These are phyloP conservation scores for Sciurus carolinensis DNA, from an alignment of 2,797 vertebrate species.

Conservation along the genomic window DNA sequence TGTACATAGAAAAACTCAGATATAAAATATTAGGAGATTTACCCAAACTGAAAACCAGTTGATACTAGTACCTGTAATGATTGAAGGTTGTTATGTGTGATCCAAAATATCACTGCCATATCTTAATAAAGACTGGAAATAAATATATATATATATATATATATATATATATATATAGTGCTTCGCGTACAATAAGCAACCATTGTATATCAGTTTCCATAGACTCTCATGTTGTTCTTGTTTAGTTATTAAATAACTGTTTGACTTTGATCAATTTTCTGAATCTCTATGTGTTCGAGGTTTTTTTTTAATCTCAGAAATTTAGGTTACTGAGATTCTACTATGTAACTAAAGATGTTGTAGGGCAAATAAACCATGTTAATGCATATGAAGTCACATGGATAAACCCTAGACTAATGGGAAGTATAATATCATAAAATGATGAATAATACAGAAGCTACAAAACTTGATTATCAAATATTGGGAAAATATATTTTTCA, in stretches of 20 bases:
- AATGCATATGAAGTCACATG: neutral
- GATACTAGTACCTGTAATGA: neutral
- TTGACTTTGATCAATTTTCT: neutral
- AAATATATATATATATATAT: neutral
- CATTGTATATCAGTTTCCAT: neutral
- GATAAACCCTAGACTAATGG: neutral
- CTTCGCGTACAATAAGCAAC: neutral
- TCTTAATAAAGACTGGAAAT: neutral
- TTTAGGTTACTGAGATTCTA: neutral
- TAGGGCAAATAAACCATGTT: neutral
- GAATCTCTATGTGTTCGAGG: neutral
- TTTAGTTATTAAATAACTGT: neutral
- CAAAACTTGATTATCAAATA: neutral
- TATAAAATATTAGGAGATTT: neutral
- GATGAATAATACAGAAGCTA: neutral
- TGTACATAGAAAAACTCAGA: neutral
- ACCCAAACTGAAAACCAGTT: neutral
- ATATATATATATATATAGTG: neutral
- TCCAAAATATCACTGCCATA: neutral
- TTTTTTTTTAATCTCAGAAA: conserved; percentile 11
- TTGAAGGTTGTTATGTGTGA: neutral
- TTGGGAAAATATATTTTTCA: neutral
- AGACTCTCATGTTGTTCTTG: neutral
- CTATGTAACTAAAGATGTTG: neutral
- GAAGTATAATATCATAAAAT: neutral